Percentiles rank a stretch among this genome's conserved stretches.
phyloP scores from a whole-genome alignment of 1,140 invertebrate species.

The Drosophila pandora region DNA sequence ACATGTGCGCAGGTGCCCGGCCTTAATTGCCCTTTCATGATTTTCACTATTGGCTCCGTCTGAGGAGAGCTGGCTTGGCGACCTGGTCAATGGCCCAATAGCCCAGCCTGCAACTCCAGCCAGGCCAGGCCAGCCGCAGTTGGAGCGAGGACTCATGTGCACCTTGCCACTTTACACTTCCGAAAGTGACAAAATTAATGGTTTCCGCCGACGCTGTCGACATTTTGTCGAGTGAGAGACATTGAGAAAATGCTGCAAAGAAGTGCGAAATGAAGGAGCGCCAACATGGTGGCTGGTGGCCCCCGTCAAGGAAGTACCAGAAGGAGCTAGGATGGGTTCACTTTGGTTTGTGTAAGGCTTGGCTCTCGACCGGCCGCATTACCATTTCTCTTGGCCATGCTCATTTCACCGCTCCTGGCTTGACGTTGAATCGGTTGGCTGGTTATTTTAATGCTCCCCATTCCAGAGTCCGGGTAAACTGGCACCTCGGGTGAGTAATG shows the following conservation, averaged over 20 bases:
- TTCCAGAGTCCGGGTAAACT: constrained; percentile 17
- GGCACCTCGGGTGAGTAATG: constrained; percentile 80
- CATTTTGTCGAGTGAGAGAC: constrained; percentile 70
- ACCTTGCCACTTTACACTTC: constrained; percentile 54
- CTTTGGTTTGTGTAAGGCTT: constrained; percentile 17
- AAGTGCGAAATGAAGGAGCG: constrained; percentile 44
- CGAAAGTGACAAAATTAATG: constrained; percentile 83
- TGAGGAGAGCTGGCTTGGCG: constrained; percentile 4
- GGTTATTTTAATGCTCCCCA: constrained; percentile 74
- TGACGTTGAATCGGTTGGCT: constrained; percentile 80
- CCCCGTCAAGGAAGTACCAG: constrained; percentile 16
- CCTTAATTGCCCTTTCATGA: constrained; percentile 77
- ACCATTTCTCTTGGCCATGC: constrained; percentile 79
- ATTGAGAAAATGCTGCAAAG: constrained; percentile 63
- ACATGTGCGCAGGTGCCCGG: constrained; percentile 51
- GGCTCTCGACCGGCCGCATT: constrained; percentile 60
- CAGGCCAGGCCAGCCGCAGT: not conserved
- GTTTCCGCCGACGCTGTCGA: constrained; percentile 71
- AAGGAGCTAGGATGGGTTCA: not conserved
- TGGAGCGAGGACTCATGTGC: constrained; percentile 42
- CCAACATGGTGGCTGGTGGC: constrained; percentile 2
- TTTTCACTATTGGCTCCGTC: constrained; percentile 55
- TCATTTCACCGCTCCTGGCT: constrained; percentile 59
- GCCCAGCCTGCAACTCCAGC: constrained; percentile 17
- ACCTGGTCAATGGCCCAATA: constrained; percentile 35